Evolutionary conservation across 2,797 vertebrate species (phyloP).

Genomic region (Pelodytes ibericus): DNA sequence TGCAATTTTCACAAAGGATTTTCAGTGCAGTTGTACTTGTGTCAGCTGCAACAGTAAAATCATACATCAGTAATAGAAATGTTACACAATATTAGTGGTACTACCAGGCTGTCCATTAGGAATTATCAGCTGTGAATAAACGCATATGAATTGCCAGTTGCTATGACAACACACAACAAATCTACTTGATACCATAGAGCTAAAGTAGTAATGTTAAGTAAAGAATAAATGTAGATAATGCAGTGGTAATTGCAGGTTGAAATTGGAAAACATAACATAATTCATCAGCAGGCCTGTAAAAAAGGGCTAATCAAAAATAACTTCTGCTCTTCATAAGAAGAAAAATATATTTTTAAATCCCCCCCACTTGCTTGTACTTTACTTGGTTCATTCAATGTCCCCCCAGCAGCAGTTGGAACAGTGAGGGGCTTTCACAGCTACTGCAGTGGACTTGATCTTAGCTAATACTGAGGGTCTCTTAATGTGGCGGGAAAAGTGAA

Average conservation of each 20-base stretch:
- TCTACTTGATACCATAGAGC: not conserved
- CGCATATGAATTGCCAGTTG: conserved; percentile 31
- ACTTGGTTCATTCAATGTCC: too few relatives aligned
- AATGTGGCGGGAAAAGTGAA: too few relatives aligned
- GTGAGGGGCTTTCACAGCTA: too few relatives aligned
- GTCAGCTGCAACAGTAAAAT: not conserved
- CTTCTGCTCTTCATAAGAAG: too few relatives aligned
- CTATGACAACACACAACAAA: conserved; percentile 36
- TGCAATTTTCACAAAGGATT: too few relatives aligned
- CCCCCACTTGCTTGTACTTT: too few relatives aligned
- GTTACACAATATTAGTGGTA: conserved; percentile 31
- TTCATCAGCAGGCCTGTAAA: too few relatives aligned
- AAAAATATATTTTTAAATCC: too few relatives aligned
- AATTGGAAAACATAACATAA: conserved; percentile 2
- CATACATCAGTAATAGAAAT: not conserved
- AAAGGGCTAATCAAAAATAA: too few relatives aligned
- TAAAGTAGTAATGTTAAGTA: not conserved
- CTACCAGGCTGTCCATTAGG: conserved; percentile 13
- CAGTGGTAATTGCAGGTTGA: conserved; percentile 14
- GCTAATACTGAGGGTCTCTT: too few relatives aligned
- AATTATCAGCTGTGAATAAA: conserved; percentile 39
- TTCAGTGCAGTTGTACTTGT: not conserved
- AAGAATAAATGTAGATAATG: conserved; percentile 19
- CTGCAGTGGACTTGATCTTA: too few relatives aligned
- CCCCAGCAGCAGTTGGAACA: too few relatives aligned